Percentiles rank a stretch among this genome's conserved stretches.
Evolutionary conservation across 2,797 vertebrate species (phyloP).

Genomic region (Hypotaenidia philippensis): DNA sequence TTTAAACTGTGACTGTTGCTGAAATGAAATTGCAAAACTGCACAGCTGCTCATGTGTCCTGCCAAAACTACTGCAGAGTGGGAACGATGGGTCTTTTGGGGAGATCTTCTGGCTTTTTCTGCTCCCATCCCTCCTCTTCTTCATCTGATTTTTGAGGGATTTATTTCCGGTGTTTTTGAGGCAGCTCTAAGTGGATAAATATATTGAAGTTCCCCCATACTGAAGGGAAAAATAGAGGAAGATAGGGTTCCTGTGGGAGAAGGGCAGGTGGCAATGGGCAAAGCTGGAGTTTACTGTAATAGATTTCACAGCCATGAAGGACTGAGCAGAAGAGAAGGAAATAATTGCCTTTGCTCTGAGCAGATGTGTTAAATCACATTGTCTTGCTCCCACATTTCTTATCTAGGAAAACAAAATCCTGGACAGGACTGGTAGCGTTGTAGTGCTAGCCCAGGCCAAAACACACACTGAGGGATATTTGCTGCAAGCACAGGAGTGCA

Average conservation of each 20-base stretch:
- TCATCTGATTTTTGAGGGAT: background rate
- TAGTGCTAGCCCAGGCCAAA: background rate
- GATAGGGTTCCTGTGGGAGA: background rate
- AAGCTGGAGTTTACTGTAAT: background rate
- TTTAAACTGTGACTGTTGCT: background rate
- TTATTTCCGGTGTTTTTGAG: background rate
- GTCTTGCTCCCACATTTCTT: background rate
- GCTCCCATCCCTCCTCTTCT: background rate
- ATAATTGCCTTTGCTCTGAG: background rate
- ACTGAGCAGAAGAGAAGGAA: background rate
- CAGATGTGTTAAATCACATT: background rate
- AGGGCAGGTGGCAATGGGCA: background rate
- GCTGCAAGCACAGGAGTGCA: background rate
- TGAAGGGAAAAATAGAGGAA: background rate
- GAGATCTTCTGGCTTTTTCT: background rate
- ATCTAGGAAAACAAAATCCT: background rate
- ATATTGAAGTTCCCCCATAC: background rate
- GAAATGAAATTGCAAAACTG: background rate
- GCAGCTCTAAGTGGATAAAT: background rate
- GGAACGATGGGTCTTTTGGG: background rate
- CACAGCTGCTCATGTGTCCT: background rate
- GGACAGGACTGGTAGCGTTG: background rate
- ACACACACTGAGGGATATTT: background rate
- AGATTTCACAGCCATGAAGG: background rate
- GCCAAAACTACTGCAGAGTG: background rate